Evolutionary conservation across 2,113 vertebrate species (phyloP).

Genomic region (Hypocryptadius cinnamomeus): DNA sequence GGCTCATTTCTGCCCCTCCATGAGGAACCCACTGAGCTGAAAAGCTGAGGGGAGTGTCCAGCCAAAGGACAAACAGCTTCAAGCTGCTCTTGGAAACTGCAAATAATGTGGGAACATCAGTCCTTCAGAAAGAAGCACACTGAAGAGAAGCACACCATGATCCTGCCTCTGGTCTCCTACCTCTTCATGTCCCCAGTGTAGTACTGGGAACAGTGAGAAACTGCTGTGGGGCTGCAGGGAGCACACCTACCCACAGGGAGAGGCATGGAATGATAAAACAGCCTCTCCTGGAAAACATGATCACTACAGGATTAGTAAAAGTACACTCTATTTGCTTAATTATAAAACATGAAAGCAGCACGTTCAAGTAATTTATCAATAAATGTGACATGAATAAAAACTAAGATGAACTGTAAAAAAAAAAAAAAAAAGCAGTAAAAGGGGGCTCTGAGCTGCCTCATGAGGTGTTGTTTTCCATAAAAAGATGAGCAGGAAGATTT

Average conservation of each 20-base stretch:
- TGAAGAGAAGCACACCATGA: background rate
- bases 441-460: background rate
- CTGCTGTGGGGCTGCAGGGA: background rate
- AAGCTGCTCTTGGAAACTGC: background rate
- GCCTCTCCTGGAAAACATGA: background rate
- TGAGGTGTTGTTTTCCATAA: background rate
- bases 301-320: background rate
- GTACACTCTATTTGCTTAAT: background rate
- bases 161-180: background rate
- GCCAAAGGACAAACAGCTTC: background rate
- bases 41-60: background rate
- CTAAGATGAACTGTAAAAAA: background rate
- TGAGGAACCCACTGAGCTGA: background rate
- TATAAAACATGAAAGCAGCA: background rate
- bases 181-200: fast-evolving
- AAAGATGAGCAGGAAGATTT: background rate
- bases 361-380: background rate
- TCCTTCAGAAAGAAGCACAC: background rate
- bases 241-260: background rate
- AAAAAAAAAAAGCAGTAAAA: background rate
- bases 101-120: background rate
- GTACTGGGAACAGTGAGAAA: background rate
- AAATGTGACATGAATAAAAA: background rate
- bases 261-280: background rate
- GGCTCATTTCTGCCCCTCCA: background rate